Percentiles rank a stretch among this genome's conserved stretches.
Evolutionary conservation across 2,113 vertebrate genomes (phyloP).

Genomic region (Recurvirostra avosetta): DNA sequence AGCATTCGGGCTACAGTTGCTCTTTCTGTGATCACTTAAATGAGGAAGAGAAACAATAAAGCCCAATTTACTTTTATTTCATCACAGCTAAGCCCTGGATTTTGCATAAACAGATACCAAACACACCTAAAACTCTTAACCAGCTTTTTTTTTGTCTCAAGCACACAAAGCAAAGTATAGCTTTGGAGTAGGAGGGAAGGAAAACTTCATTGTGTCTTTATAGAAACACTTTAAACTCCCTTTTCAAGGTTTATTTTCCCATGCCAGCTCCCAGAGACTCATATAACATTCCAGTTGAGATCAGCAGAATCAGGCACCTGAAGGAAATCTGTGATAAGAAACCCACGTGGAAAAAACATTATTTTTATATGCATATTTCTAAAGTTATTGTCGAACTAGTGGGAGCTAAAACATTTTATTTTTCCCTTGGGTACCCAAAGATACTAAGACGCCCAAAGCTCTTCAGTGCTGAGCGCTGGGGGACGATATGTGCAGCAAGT

Average conservation of each 20-base stretch:
- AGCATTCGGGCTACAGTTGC: background rate
- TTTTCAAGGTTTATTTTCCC: background rate
- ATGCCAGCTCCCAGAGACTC: background rate
- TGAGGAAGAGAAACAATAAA: background rate
- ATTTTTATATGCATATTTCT: background rate
- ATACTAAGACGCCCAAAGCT: background rate
- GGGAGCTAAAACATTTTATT: background rate
- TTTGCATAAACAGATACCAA: background rate
- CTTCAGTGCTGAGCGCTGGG: background rate
- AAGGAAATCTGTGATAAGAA: background rate
- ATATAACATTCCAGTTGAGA: background rate
- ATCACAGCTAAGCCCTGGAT: background rate
- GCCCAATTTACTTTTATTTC: constrained; percentile 5
- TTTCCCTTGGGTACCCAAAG: background rate
- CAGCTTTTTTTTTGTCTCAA: background rate
- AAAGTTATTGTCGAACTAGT: background rate
- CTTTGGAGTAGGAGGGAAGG: background rate
- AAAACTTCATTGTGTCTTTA: background rate
- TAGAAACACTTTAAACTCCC: background rate
- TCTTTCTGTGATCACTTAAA: background rate
- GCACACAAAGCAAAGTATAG: background rate
- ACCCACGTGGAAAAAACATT: rapidly evolving
- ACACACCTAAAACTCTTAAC: background rate
- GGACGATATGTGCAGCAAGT: background rate
- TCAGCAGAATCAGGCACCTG: background rate